These are phyloP conservation scores for Tringa solitaria DNA, from an alignment of 2,113 vertebrate genomes.

Conservation along the genomic window DNA sequence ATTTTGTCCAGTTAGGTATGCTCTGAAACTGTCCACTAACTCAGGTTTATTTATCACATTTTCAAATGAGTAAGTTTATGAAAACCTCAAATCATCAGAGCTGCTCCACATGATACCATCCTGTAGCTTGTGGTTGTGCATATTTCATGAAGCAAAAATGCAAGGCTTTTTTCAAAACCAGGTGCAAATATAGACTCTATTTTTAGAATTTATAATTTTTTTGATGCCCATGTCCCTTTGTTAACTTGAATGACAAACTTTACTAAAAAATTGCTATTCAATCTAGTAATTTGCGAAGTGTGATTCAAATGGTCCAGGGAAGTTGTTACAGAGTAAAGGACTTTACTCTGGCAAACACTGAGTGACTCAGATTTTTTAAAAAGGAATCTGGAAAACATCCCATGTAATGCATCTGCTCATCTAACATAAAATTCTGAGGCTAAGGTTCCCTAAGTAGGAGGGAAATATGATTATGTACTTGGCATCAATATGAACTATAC, in stretches of 20 bases:
- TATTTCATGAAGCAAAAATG: not conserved
- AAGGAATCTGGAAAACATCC: conserved; percentile 53
- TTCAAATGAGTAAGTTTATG: not conserved
- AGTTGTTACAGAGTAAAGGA: not conserved
- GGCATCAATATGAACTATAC: conserved; percentile 23
- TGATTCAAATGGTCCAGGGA: not conserved
- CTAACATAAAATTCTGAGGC: conserved; percentile 27
- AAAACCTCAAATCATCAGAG: not conserved
- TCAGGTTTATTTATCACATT: not conserved
- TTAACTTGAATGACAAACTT: not conserved
- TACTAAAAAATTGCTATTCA: not conserved
- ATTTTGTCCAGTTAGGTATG: not conserved
- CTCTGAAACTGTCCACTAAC: not conserved
- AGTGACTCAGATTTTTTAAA: conserved; percentile 35
- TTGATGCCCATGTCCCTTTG: not conserved
- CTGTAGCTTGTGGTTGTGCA: not conserved
- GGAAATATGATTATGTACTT: conserved; percentile 47
- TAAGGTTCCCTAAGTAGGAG: conserved; percentile 54
- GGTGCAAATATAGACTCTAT: fast-evolving
- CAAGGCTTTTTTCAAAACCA: not conserved
- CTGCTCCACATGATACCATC: not conserved
- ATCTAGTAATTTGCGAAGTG: not conserved
- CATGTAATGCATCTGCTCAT: conserved; percentile 58
- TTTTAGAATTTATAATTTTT: not conserved
- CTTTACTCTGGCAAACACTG: not conserved